Evolutionary conservation across 2,888 invertebrate genomes (phyloP).

Genomic region (Melieria crassipennis): DNA sequence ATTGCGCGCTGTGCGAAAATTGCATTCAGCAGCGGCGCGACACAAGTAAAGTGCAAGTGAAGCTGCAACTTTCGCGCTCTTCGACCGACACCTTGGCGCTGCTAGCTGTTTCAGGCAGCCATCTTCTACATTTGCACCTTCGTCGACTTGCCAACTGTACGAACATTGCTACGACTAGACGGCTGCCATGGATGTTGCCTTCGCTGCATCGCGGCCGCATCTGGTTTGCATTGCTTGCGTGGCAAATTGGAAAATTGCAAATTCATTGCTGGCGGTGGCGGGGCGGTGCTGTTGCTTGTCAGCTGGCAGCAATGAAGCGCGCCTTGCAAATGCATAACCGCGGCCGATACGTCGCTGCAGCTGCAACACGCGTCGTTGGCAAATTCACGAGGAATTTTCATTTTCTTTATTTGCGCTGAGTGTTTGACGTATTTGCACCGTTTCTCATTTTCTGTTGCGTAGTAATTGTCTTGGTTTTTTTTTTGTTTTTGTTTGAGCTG

Average conservation of each 20-base stretch:
- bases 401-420: constrained; percentile 22
- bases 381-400: constrained; percentile 29
- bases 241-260: constrained; percentile 28
- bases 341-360: neutral
- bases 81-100: no score
- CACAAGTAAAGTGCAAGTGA: no score
- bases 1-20: no score
- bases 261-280: constrained; percentile 21
- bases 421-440: constrained; percentile 17
- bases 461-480: neutral
- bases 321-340: neutral
- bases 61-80: no score
- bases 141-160: no score
- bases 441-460: neutral
- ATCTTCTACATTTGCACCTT: no score
- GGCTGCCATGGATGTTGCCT: no score
- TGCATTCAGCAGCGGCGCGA: no score
- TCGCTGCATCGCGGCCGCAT: no score
- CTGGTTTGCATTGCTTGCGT: neutral
- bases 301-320: neutral
- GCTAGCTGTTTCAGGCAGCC: no score
- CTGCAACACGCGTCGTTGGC: neutral
- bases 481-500: neutral
- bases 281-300: neutral
- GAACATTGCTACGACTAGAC: no score